These are phyloP conservation scores for Corella eumyota DNA, from an alignment of 23 tunicate species.

Conservation along the genomic window DNA sequence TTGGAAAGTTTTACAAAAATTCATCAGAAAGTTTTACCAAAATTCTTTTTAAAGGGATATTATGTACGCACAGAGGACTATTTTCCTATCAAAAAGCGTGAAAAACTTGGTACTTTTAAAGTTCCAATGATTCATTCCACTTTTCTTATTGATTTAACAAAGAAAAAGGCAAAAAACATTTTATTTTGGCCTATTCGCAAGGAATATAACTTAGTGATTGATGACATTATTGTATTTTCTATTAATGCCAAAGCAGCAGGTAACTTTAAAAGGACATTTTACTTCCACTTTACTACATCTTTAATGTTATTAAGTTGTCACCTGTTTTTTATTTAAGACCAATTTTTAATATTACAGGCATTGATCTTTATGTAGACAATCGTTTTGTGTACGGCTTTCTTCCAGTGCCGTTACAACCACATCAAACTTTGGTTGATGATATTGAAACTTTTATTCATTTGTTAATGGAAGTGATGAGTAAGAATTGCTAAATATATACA, in stretches of 20 bases:
- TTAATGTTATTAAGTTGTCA: not conserved
- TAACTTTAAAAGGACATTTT: not conserved
- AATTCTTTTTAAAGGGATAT: too few species aligned
- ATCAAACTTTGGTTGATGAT: constrained; percentile 43
- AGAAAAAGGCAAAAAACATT: constrained; percentile 20
- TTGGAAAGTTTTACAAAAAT: too few species aligned
- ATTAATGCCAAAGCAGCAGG: constrained; percentile 54
- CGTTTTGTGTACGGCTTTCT: constrained; percentile 52
- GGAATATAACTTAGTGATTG: constrained; percentile 36
- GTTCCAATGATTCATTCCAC: constrained; percentile 91
- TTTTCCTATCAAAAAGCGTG: constrained; percentile 51
- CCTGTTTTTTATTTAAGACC: not conserved
- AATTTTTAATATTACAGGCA: constrained; percentile 8
- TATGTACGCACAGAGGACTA: constrained; percentile 74
- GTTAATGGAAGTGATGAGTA: constrained; percentile 77
- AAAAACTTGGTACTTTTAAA: constrained; percentile 36
- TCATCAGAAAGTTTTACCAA: too few species aligned
- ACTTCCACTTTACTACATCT: not conserved
- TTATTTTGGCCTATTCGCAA: constrained; percentile 68
- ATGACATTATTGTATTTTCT: constrained; percentile 90
- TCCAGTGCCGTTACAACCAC: constrained; percentile 51
- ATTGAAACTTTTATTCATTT: constrained; percentile 51
- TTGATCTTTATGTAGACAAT: constrained; percentile 63
- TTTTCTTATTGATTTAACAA: constrained; percentile 57
- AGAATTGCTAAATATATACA: constrained; percentile 7